Base-by-base conservation (phyloP, 2,888 invertebrate genomes). In the Ramazzottius varieornatus region DNA sequence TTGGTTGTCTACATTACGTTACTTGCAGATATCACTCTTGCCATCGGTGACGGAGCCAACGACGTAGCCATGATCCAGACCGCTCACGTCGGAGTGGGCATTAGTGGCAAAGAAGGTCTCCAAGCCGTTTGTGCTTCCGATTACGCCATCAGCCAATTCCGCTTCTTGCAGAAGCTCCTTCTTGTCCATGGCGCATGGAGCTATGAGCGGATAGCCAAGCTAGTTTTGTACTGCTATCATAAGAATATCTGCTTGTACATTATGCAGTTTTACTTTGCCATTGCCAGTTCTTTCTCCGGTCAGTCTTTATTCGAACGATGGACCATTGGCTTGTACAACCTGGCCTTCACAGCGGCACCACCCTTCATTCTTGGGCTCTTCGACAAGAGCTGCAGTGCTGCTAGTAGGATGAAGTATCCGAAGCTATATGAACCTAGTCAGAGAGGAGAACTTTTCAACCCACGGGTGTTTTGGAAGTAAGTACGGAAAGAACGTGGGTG, bases 241-340 rank as follows among this genome's bases (percentile, higher is more conserved):
- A 99, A 98, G 79, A 99, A 99, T 79, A 94, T 99, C 73, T 96
- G 96, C 75, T 82, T 99, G 32, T 98, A 98, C 78, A 91, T 99
- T 69, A 96, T 98, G 64, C 70, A 78, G 80, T 81, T 96, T 67
- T 96, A 94, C 94, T 98, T 94, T 79, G 96, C 96, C 64, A 86
- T 94, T 71, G 86, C 90, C 75, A 92, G 91, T 66, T 94, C 92
- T 68, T 99, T 94, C 90, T 93, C 94, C 20, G 98, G 98, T 32
- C 96, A 98, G 78, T 92, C 98, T 73, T 81, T 98, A 68, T 99
- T 98, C 78, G 98, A 99, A 78, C 81, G 96, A 70, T 96, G 96
- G 96, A 88, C 90, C 69, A 93, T 91, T 73, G 93, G 93, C 73
- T 83, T 88, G 75, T 98, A 94, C 80, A 98, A 98, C 80, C 94